A percentile compares a stretch with the other conserved stretches of the same genome.
Evolutionary conservation across 2,888 invertebrate genomes (phyloP).

Genomic region (Nipponacmea schrenckii): DNA sequence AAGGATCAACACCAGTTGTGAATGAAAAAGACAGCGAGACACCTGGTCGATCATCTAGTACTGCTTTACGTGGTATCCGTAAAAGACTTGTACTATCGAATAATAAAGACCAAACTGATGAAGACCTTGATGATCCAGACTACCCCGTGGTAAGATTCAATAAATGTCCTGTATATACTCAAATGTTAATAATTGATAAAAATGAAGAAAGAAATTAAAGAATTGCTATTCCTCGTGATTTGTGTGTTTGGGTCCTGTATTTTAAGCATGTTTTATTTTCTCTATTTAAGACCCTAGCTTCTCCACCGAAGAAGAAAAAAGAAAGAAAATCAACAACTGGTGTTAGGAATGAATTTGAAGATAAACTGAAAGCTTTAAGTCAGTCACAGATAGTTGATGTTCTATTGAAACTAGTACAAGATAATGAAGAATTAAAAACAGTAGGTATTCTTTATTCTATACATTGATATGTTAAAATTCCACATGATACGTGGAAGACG

Average conservation of each 20-base stretch:
- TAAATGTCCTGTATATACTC: too few species aligned
- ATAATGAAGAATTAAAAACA: constrained; percentile 30
- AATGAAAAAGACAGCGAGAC: neutral
- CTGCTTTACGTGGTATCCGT: constrained; percentile 18
- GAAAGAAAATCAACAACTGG: constrained; percentile 1
- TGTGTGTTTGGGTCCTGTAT: too few species aligned
- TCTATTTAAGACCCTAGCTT: constrained; percentile 15
- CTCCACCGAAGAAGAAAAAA: constrained; percentile 19
- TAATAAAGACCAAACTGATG: constrained; percentile 6
- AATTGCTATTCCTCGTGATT: too few species aligned
- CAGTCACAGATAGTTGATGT: constrained; percentile 33
- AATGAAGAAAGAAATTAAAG: too few species aligned
- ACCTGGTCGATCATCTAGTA: constrained; percentile 17
- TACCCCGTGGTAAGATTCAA: too few species aligned
- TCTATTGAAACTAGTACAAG: constrained; percentile 28
- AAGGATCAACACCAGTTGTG: too few species aligned
- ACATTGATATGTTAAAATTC: too few species aligned
- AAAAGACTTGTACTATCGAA: constrained; percentile 19
- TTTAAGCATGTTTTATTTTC: too few species aligned
- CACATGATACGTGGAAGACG: too few species aligned
- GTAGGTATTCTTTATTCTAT: constrained; percentile 12
- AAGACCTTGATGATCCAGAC: too few species aligned
- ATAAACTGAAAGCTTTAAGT: constrained; percentile 34
- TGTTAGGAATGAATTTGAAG: constrained; percentile 2
- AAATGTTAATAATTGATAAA: too few species aligned